Evolutionary conservation across 2,888 invertebrate genomes (phyloP), one percentile per base, ranked within the genome.

Genomic region (Platycheirus rosarum): DNA sequence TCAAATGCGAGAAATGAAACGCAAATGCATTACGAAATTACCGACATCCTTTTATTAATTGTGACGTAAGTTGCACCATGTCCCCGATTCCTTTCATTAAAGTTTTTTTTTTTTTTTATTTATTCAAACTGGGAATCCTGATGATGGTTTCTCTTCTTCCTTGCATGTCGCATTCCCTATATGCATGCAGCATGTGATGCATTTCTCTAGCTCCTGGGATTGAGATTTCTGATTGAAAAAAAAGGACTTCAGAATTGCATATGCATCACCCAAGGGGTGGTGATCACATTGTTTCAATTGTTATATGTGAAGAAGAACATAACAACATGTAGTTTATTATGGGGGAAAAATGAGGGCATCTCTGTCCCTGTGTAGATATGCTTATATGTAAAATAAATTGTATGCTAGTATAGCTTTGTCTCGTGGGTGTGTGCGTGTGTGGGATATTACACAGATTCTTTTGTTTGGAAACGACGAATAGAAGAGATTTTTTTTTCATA

Each of bases 1-100:
- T n/a, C n/a, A n/a, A 57, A 23, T 40, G 18, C 57, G 44, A 48
- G 60, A 48, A 62, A 71, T 62, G 66, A 63, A 71, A 82, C 35
- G 71, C 71, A 77, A 82, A 77, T 75, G 77, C 77, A 77, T 82
- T 82, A 77, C 71, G 77, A 82, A 82, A 82, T 82, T 73, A 77
- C 71, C 71, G 66, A 73, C 77, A 71, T 77, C 76, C 76, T 82
- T 82, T 82, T 48, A 77, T 77, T 82, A 82, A 82, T 82, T 76
- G 77, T 82, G 71, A 77, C 77, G 77, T 73, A 65, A 76, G 76
- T 63, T 77, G 70, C 71, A 71, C 60, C 69, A 65, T 70, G 76
- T 82, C 53, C 70, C 55, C 71, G 77, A 63, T 77, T 68, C 62
- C 13, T 63, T 60, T 82, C 69, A 49, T 57, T 57, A 51, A 66